Evolutionary conservation across 2,113 vertebrate species (phyloP).

Genomic region (Corvus cornix): DNA sequence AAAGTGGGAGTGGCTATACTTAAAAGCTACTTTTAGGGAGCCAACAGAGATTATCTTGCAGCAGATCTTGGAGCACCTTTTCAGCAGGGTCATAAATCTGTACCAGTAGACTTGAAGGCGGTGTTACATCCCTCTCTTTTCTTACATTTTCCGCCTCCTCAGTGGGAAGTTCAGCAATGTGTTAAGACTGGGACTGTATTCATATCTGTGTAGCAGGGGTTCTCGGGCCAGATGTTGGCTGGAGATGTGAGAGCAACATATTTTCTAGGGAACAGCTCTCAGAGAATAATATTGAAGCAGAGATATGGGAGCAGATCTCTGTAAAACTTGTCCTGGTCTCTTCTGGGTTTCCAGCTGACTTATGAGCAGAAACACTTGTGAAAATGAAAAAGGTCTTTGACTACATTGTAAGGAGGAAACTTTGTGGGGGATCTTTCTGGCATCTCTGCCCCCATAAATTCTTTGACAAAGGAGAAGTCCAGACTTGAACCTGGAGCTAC

Average conservation of each 20-base stretch:
- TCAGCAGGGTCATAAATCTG: not conserved
- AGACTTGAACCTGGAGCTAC: not conserved
- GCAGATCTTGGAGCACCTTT: not conserved
- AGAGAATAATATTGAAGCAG: not conserved
- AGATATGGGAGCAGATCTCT: not conserved
- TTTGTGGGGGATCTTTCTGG: not conserved
- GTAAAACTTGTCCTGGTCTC: not conserved
- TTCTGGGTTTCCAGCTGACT: not conserved
- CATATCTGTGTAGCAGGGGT: not conserved
- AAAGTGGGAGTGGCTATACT: not conserved
- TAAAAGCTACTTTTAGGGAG: not conserved
- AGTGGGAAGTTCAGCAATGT: not conserved
- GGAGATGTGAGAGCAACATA: not conserved
- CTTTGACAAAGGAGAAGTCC: not conserved
- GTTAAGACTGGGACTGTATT: not conserved
- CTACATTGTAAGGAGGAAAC: not conserved
- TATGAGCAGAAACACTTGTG: not conserved
- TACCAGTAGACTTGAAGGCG: not conserved
- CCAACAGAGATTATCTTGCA: not conserved
- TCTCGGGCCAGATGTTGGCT: slow-evolving; percentile 32
- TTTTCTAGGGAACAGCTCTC: not conserved
- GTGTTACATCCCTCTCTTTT: not conserved
- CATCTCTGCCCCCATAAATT: not conserved
- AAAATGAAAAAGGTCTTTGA: not conserved
- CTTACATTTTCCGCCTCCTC: slow-evolving; percentile 4